Evolutionary conservation across 92 coral and sea anemone genomes (phyloP).

Genomic region (Heteractis magnifica): DNA sequence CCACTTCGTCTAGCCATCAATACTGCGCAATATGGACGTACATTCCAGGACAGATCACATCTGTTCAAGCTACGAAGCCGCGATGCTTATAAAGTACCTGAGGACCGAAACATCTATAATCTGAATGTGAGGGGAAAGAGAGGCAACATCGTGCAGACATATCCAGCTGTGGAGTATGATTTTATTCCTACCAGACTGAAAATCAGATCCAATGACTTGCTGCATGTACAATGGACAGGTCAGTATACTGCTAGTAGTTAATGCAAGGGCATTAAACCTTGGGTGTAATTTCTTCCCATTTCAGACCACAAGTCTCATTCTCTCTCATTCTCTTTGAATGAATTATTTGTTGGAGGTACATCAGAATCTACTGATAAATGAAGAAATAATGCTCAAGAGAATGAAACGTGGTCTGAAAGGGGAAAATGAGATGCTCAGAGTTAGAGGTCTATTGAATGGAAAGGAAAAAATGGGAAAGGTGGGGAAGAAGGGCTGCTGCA

Average conservation of each 20-base stretch:
- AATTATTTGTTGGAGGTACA: no score
- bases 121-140: conserved; percentile 95
- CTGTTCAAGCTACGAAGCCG: conserved; percentile 67
- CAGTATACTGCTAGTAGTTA: neutral
- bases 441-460: no score
- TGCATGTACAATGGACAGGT: conserved; percentile 99
- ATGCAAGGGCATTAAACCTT: neutral
- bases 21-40: conserved; percentile 96
- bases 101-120: conserved; percentile 66
- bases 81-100: conserved; percentile 36
- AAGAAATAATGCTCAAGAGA: no score
- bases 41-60: conserved; percentile 95
- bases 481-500: no score
- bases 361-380: no score
- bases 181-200: conserved; percentile 76
- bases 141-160: conserved; percentile 90
- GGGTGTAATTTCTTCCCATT: neutral
- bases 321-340: no score
- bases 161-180: conserved; percentile 97
- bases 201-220: conserved; percentile 46
- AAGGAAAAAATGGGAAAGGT: no score
- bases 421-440: no score
- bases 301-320: no score
- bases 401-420: no score
- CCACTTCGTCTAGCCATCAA: conserved; percentile 90